Percentiles rank a stretch among this genome's conserved stretches.
Evolutionary conservation across 2,113 vertebrate genomes (phyloP).

Genomic region (Hemiprocne comata): DNA sequence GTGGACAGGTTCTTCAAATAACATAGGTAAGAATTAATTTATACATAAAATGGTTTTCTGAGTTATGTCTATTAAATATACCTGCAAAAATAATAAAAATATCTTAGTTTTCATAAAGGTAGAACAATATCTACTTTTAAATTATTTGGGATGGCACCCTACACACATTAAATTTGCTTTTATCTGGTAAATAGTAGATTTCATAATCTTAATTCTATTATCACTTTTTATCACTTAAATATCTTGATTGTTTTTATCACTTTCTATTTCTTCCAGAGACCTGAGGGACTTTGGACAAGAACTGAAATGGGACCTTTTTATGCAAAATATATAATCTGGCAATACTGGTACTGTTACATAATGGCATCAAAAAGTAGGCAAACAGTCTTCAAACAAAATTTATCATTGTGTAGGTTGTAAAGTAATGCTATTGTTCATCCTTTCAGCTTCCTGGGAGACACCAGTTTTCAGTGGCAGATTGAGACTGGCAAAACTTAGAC

Average conservation of each 20-base stretch:
- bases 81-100: background rate
- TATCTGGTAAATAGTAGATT: background rate
- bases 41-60: background rate
- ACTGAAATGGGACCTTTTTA: background rate
- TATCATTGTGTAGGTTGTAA: background rate
- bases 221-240: background rate
- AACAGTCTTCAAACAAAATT: background rate
- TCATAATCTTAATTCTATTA: background rate
- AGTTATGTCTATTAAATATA: background rate
- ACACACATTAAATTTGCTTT: background rate
- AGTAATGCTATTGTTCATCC: background rate
- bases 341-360: background rate
- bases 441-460: background rate
- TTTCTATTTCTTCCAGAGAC: background rate
- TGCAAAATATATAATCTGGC: background rate
- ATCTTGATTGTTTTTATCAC: background rate
- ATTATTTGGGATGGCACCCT: background rate
- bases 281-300: background rate
- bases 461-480: background rate
- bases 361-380: background rate
- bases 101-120: background rate
- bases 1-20: background rate
- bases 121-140: background rate
- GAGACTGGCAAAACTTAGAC: background rate
- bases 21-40: fast-evolving